Evolutionary conservation across 2,797 vertebrate species (phyloP).

Genomic region (Selene dorsalis): DNA sequence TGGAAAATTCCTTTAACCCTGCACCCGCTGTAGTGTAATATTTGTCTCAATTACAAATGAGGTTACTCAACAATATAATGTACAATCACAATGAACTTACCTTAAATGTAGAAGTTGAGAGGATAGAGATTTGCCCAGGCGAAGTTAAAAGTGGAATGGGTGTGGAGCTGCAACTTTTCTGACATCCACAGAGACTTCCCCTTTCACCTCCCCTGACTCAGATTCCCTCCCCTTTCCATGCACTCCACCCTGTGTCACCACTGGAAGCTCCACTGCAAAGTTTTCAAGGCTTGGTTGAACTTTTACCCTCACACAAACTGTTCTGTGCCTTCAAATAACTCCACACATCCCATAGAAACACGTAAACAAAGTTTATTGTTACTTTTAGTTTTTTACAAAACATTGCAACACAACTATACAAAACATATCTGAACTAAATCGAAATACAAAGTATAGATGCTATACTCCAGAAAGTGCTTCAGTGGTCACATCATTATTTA

Average conservation of each 20-base stretch:
- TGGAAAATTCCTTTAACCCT: background rate
- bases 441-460: slow-evolving; percentile 2
- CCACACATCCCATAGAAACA: background rate
- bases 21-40: background rate
- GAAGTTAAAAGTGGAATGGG: slow-evolving; percentile 57
- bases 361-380: slow-evolving; percentile 54
- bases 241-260: slow-evolving; percentile 65
- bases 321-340: background rate
- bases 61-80: background rate
- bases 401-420: slow-evolving; percentile 7
- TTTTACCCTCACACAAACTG: background rate
- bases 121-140: slow-evolving; percentile 63
- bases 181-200: slow-evolving; percentile 40
- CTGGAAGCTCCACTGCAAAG: background rate
- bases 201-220: slow-evolving; percentile 51
- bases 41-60: background rate
- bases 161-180: slow-evolving; percentile 75
- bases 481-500: slow-evolving; percentile 21
- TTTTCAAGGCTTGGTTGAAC: background rate
- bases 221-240: slow-evolving; percentile 54
- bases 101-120: slow-evolving; percentile 54
- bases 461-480: slow-evolving; percentile 42
- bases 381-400: slow-evolving; percentile 28
- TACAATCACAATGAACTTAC: slow-evolving; percentile 67
- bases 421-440: slow-evolving; percentile 6